Base-by-base conservation (phyloP, 2,113 vertebrate genomes). In the Coreoperca whiteheadi region DNA sequence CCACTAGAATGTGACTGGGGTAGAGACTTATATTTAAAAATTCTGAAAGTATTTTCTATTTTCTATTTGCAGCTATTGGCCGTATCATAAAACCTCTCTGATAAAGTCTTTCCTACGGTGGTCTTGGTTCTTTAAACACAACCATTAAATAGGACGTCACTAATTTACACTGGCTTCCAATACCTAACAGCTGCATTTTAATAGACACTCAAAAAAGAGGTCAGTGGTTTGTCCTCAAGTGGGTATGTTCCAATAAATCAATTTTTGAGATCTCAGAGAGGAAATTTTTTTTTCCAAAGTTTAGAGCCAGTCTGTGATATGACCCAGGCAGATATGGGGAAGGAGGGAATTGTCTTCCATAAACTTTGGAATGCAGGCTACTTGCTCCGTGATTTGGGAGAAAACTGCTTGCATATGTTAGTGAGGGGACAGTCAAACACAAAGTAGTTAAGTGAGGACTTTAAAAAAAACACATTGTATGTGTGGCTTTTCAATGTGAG, bases 331-430 rank as follows among this genome's bases (percentile, higher is more conserved):
- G 68, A 81, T 82, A 81, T 54, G 53, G 51, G 56, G 43, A 79
- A 81, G 77, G 37, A 79, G 21, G 50, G 71, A 92, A 88, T 88
- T 82, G 37, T 63, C 41, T 74, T 86, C 82, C 78, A 87, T 91
- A 89, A 92, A 90, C 74, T 51, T 54, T 77, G 80, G 88, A 93
- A 94, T 94, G 87, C 76, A 59, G 78, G 65, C 57, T 67, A 83
- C 34, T 85, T 65, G 67, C 51, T 82, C 48, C 39, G 43, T 69
- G 78, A 84, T 81, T 79, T 66, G 23, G 68, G 14, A 61, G 69
- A 90, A 83, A 91, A 88, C 67, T 84, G 72, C 75, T 91, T 84
- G 77, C 86, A 89, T 65, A 73, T 92, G 89, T 89, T 83, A 39
- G 48, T 56, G 5, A 63, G 10, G 76, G 10, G 21, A 87, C 77